These are phyloP conservation scores for Nemoura dubitans DNA, from an alignment of 2,888 invertebrate species.

Conservation along the genomic window DNA sequence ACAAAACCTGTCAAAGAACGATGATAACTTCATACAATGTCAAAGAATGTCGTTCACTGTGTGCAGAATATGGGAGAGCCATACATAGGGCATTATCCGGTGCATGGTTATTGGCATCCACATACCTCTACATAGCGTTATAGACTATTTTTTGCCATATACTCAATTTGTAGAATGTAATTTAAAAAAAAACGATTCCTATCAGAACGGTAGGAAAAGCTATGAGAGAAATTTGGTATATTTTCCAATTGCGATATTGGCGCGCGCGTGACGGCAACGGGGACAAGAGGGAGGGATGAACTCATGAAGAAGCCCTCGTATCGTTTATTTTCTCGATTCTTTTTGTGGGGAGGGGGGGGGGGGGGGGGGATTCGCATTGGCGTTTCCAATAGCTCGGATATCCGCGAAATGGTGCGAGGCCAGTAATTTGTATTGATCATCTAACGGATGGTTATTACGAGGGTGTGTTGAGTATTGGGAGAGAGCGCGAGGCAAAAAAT, in stretches of 20 bases:
- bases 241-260: neutral
- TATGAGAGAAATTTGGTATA: neutral
- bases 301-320: neutral
- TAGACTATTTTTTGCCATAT: neutral
- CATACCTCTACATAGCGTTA: neutral
- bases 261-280: neutral
- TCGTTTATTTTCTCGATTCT: neutral
- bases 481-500: neutral
- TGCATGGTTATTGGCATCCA: neutral
- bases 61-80: neutral
- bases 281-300: neutral
- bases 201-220: neutral
- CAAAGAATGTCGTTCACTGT: neutral
- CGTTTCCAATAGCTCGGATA: neutral
- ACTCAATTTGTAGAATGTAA: neutral
- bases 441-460: neutral
- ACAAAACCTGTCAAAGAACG: neutral
- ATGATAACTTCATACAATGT: neutral
- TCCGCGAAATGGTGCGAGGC: neutral
- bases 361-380: neutral
- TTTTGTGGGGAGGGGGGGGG: neutral
- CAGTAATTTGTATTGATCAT: constrained; percentile 7
- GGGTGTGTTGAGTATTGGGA: neutral
- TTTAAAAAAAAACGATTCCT: neutral
- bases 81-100: neutral